Evolutionary conservation across 2,113 vertebrate species (phyloP).

Genomic region (Muntiacus muntjak): DNA sequence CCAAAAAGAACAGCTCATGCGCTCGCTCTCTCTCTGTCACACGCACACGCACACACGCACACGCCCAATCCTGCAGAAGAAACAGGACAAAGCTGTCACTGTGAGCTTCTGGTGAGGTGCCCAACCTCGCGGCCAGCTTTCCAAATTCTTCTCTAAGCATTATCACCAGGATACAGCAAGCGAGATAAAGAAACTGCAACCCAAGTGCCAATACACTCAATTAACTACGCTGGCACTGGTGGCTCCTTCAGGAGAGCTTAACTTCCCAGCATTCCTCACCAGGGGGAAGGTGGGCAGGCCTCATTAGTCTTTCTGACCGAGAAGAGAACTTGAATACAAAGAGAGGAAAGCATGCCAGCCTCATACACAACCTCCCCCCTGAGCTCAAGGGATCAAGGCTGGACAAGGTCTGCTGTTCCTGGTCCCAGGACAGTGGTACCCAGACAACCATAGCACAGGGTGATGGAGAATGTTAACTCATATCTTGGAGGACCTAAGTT

Average conservation of each 20-base stretch:
- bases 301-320: not conserved
- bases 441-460: rapidly evolving
- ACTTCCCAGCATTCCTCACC: not conserved
- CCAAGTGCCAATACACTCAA: not conserved
- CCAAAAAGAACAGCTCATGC: not conserved
- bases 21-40: no score
- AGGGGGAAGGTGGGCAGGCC: not conserved
- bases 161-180: constrained; percentile 56
- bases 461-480: rapidly evolving
- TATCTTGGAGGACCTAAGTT: rapidly evolving
- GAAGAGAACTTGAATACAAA: not conserved
- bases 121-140: constrained; percentile 1
- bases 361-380: rapidly evolving
- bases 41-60: not conserved
- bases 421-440: not conserved
- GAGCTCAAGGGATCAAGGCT: not conserved
- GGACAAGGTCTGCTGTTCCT: not conserved
- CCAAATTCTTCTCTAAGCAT: constrained; percentile 2
- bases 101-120: not conserved
- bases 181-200: constrained; percentile 10
- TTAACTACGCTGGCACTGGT: not conserved
- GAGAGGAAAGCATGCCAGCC: rapidly evolving
- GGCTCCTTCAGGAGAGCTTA: not conserved
- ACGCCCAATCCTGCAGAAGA: not conserved
- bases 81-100: not conserved